Base-by-base conservation (phyloP, 2,797 vertebrate genomes). In the Linurgus olivaceus region DNA sequence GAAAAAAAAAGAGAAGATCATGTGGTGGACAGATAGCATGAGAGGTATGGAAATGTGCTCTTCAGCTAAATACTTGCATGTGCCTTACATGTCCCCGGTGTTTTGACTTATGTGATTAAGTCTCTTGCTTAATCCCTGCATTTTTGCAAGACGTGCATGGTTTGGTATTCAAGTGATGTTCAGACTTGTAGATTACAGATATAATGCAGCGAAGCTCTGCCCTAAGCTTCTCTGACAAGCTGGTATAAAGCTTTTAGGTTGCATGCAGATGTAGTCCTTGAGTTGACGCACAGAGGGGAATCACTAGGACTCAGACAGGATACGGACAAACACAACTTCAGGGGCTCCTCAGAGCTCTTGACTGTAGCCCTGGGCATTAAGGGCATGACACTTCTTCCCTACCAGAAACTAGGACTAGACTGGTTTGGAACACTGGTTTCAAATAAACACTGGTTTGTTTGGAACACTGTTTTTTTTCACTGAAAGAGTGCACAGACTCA, bases 1-100 rank as follows among this genome's bases (percentile, higher is more conserved):
- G 78, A 29, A 31, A 29, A n/a, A 19, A 20, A 14, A 21, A 23
- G 9, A 67, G 40, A 50, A 10, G 47, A 70, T 81, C 75, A 28
- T 40, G 62, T 63, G 54, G 67, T 15, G 29, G 15, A 50, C 44
- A 61, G 16, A 54, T 54, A 80, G 42, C 16, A 51, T 83, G 78
- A 61, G 58, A 42, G 15, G 35, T 48, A 86, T 87, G 71, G 33
- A 96, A 95, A 78, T 91, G 42, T 75, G n/a, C 35, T 94, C 47
- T 93, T 91, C 73, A 81, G 62, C 44, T 95, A 89, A 94, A 88
- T 86, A 84, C 88, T 88, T 92, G 35, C 71, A 76, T 59, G 85
- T 77, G 24, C 44, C 74, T 96, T 94, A 83, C 62, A 52, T 3
- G 2, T 80, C 66, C 65, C 37, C 1, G 17, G 72, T 4, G 11